Evolutionary conservation across 2,888 invertebrate species (phyloP), one percentile per base, ranked within the genome.

Genomic region (Mylabris sibirica): DNA sequence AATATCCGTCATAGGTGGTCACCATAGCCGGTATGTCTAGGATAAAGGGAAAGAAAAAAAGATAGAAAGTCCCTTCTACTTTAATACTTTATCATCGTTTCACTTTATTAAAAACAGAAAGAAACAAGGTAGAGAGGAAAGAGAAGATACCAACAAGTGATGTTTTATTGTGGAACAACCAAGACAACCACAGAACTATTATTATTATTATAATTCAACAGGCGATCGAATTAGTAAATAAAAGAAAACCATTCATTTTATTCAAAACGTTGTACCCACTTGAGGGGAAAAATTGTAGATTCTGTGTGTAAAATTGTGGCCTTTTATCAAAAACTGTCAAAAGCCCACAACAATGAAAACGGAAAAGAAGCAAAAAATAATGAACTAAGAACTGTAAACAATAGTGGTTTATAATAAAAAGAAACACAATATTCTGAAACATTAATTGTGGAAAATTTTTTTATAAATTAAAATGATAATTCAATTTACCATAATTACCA

Each of bases 1-100:
- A 67, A 71, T 72, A 73, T 72, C 63, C 72, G 66, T 71, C 69
- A 71, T 59, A 67, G 67, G 64, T 67, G 71, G 72, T 71, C 71
- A 68, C 66, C 65, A 34, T 44, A 34, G 60, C 53, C 62, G 26
- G 5, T 57, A 20, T 57, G 30, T 20, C 57, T 34, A 30, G 26
- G n/a, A 8, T 8, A 38, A 57, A 57, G 14, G 30, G 24, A 26
- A 4, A 22, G 14, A 14, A 57, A 22, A 20, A 57, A 5, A 57
- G 24, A 26, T 26, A 26, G 20, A 49, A 20, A 49, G 20, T 22
- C 9, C 8, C 0, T 22, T 53, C 11, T 53, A 22, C 17, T 53
- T n/a, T n/a, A n/a, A n/a, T n/a, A 20, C 49, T 20, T 8, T 20
- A 20, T 49, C 49, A 49, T 49, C 17, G 1, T 20, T 49, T 20